A percentile compares a stretch with the other conserved stretches of the same genome.
Conservation (phyloP, 2,797 vertebrate genomes). For the Pristis pectinata region DNA sequence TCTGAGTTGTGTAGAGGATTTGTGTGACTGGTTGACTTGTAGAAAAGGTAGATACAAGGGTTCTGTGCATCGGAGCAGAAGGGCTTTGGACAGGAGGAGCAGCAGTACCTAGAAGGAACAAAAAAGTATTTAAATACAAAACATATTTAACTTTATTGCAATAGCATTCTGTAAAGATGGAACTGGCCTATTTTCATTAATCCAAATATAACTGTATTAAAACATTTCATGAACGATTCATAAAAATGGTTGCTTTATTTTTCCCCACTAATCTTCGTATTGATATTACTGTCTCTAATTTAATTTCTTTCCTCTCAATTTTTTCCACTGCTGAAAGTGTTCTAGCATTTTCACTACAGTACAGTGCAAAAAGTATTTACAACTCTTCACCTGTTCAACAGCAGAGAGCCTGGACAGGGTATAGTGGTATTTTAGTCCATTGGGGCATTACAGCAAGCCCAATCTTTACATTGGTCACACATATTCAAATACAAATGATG, state of each 20-base stretch:
- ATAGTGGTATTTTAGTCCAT: too few relatives aligned
- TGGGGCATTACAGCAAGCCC: neutral
- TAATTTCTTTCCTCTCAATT: neutral
- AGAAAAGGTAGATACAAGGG: neutral
- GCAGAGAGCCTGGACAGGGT: neutral
- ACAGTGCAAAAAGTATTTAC: too few relatives aligned
- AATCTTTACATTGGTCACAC: neutral
- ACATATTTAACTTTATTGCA: neutral
- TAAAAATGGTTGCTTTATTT: neutral
- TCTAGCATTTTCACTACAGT: neutral
- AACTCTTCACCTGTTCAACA: neutral
- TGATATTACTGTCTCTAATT: neutral
- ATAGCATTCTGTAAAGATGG: neutral
- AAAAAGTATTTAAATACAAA: neutral
- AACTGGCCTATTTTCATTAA: neutral
- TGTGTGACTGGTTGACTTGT: constrained; percentile 31
- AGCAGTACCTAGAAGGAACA: constrained; percentile 6
- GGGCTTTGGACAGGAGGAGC: neutral
- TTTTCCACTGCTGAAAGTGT: neutral
- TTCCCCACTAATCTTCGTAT: too few relatives aligned
- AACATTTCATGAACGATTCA: neutral
- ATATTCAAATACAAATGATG: neutral
- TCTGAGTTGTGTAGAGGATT: constrained; percentile 34
- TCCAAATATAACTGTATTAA: neutral
- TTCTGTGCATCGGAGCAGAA: constrained; percentile 25